These are phyloP conservation scores for Ophion ventricosus DNA, from an alignment of 2,888 invertebrate species.

Conservation along the genomic window DNA sequence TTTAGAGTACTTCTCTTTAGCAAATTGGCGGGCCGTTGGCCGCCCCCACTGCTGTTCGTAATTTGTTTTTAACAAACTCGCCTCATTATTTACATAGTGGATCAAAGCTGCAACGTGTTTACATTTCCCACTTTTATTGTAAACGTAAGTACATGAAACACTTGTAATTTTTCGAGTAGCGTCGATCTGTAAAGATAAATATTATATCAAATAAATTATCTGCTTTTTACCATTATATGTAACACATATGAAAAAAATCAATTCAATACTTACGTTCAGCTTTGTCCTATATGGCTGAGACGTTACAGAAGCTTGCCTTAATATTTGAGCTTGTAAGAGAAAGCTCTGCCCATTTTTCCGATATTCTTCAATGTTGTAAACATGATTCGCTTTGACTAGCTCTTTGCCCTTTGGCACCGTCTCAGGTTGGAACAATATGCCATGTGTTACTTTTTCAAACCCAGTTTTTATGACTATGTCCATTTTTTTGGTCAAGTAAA, in stretches of 20 bases:
- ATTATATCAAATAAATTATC: slow-evolving; percentile 12
- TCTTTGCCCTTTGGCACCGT: slow-evolving; percentile 59
- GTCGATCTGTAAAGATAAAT: slow-evolving; percentile 10
- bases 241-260: slow-evolving; percentile 24
- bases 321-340: slow-evolving; percentile 57
- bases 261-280: slow-evolving; percentile 54
- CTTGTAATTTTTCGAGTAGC: slow-evolving; percentile 33
- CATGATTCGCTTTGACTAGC: slow-evolving; percentile 58
- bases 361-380: slow-evolving; percentile 59
- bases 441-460: slow-evolving; percentile 58
- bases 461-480: slow-evolving; percentile 64
- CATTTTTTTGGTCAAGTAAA: slow-evolving; percentile 30
- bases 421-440: slow-evolving; percentile 59
- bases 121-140: slow-evolving; percentile 64
- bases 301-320: slow-evolving; percentile 58
- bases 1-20: slow-evolving; percentile 65
- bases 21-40: slow-evolving; percentile 63
- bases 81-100: slow-evolving; percentile 61
- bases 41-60: slow-evolving; percentile 66
- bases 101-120: slow-evolving; percentile 63
- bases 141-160: slow-evolving; percentile 64
- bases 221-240: slow-evolving; percentile 28
- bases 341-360: slow-evolving; percentile 52
- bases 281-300: slow-evolving; percentile 49
- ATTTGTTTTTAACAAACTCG: slow-evolving; percentile 60